Percentiles rank a stretch among this genome's conserved stretches.
Conservation (phyloP, 1,140 invertebrate genomes). For the Leptinotarsa texana region DNA sequence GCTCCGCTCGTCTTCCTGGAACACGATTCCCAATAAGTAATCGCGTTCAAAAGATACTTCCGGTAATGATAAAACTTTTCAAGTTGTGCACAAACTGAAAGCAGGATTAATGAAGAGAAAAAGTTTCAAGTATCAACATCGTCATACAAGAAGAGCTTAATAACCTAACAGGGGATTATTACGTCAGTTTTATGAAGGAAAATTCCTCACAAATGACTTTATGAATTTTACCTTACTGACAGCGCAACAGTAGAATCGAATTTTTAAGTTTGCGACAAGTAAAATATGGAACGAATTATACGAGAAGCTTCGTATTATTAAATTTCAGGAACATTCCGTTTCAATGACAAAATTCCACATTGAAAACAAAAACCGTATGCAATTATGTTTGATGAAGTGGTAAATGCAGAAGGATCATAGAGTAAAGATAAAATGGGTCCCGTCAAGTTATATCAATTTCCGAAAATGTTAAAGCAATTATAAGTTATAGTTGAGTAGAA, state of each 20-base stretch:
- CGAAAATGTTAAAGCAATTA: no score
- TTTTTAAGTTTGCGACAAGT: not conserved
- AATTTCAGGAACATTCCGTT: not conserved
- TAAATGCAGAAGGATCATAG: no score
- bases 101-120: slow-evolving; percentile 21
- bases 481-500: no score
- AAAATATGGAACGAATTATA: not conserved
- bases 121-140: slow-evolving; percentile 21
- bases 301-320: not conserved
- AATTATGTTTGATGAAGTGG: no score
- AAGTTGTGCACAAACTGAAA: slow-evolving; percentile 15
- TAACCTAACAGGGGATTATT: slow-evolving; percentile 17
- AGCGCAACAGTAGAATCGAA: not conserved
- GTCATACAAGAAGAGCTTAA: slow-evolving; percentile 12
- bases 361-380: not conserved
- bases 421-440: no score
- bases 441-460: no score
- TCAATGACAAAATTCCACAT: not conserved
- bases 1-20: not conserved
- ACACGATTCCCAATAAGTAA: slow-evolving; percentile 3
- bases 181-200: slow-evolving; percentile 19
- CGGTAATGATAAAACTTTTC: slow-evolving; percentile 37
- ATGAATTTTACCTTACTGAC: slow-evolving; percentile 14
- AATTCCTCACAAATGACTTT: slow-evolving; percentile 21
- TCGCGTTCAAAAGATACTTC: slow-evolving; percentile 26